A percentile compares a stretch with the other conserved stretches of the same genome.
Conservation (phyloP, 2,888 invertebrate species). For the Polydrusus cervinus region DNA sequence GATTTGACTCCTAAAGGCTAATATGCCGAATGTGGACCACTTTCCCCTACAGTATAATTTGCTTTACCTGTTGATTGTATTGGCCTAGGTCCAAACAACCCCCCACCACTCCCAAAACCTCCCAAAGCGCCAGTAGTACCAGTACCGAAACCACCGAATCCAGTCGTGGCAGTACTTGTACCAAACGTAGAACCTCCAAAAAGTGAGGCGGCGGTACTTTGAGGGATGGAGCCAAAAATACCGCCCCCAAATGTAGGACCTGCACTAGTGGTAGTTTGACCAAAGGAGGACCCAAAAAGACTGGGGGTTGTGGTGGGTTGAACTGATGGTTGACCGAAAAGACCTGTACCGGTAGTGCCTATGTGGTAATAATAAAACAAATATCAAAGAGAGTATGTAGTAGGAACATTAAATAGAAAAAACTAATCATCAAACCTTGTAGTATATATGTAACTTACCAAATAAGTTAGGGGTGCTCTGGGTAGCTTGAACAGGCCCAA, state of each 20-base stretch:
- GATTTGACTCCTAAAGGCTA: too few relatives aligned
- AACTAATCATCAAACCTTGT: neutral
- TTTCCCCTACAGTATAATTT: too few relatives aligned
- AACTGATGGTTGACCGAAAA: slow-evolving; percentile 51
- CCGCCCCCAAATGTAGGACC: slow-evolving; percentile 62
- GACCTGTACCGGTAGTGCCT: slow-evolving; percentile 29
- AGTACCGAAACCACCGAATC: slow-evolving; percentile 69
- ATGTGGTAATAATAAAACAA: neutral
- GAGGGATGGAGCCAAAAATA: slow-evolving; percentile 65
- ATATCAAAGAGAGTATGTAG: too few relatives aligned
- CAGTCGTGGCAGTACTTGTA: slow-evolving; percentile 62
- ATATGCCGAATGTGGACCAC: too few relatives aligned
- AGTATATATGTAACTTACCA: slow-evolving; percentile 51
- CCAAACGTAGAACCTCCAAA: slow-evolving; percentile 65
- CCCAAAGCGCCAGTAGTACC: slow-evolving; percentile 69
- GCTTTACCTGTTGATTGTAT: slow-evolving; percentile 68
- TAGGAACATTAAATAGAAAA: too few relatives aligned
- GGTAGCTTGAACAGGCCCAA: slow-evolving; percentile 61
- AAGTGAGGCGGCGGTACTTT: slow-evolving; percentile 63
- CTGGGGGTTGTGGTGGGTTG: slow-evolving; percentile 57
- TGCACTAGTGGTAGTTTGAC: slow-evolving; percentile 58
- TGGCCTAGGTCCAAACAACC: slow-evolving; percentile 69
- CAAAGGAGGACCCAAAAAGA: slow-evolving; percentile 67
- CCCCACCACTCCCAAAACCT: slow-evolving; percentile 64
- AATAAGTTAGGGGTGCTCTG: slow-evolving; percentile 61